phyloP scores from a whole-genome alignment of 2,888 invertebrate species.

The Agrotis puta region DNA sequence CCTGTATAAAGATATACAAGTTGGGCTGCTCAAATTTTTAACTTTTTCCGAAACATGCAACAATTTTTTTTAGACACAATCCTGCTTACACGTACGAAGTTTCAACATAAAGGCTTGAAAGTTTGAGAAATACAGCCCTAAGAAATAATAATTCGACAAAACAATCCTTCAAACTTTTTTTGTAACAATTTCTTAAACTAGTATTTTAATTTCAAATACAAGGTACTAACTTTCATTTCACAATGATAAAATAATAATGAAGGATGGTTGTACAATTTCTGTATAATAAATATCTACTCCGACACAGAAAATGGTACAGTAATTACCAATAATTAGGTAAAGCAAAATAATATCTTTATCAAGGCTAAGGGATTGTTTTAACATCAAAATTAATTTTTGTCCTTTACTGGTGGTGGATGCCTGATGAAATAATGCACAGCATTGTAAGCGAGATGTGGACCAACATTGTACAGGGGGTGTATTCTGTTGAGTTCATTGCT shows the following conservation, averaged over 20 bases:
- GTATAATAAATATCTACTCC: background rate
- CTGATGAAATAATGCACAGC: constrained; percentile 88
- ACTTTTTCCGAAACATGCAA: no score
- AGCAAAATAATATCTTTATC: constrained; percentile 32
- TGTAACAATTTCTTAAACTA: background rate
- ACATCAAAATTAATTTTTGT: constrained; percentile 75
- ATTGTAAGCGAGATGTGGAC: constrained; percentile 91
- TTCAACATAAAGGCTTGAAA: no score
- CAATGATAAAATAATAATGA: constrained; percentile 5
- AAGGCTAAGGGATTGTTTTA: constrained; percentile 11
- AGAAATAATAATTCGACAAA: background rate
- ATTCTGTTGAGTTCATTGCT: constrained; percentile 94
- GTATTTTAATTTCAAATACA: background rate
- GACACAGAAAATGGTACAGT: constrained; percentile 1
- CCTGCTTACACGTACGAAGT: no score
- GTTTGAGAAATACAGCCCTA: background rate
- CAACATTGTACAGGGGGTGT: constrained; percentile 96
- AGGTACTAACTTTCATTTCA: background rate
- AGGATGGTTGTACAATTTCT: background rate
- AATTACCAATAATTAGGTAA: constrained; percentile 2
- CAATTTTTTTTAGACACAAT: no score
- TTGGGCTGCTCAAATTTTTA: no score
- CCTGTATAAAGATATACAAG: no score
- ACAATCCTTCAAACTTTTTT: background rate
- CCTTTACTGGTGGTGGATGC: constrained; percentile 86